Evolutionary conservation across 2,113 vertebrate species (phyloP).

Genomic region (Theropithecus gelada): DNA sequence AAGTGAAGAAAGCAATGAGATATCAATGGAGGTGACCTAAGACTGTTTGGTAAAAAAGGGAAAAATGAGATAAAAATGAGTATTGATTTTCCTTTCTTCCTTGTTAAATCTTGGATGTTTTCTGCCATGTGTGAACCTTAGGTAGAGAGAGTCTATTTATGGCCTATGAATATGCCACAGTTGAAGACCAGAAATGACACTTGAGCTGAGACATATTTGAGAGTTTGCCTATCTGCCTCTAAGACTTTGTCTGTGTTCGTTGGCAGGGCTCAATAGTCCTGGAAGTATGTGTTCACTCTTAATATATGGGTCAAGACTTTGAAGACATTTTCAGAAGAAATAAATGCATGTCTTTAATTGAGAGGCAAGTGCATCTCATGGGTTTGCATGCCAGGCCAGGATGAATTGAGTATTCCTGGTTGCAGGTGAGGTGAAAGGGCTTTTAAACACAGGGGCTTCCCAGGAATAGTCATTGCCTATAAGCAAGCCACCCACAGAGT

Average conservation of each 20-base stretch:
- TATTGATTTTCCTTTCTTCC: not conserved
- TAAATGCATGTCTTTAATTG: not conserved
- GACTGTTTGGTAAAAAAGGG: not conserved
- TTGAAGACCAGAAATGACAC: not conserved
- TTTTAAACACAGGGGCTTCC: not conserved
- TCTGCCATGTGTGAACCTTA: not conserved
- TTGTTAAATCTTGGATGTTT: not conserved
- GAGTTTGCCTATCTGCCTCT: not conserved
- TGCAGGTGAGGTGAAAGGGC: not conserved
- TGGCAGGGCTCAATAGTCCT: not conserved
- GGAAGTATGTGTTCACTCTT: not conserved
- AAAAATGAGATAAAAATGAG: not conserved
- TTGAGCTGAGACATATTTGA: not conserved
- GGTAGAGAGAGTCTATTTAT: not conserved
- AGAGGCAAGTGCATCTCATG: not conserved
- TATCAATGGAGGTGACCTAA: not conserved
- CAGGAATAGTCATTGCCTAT: not conserved
- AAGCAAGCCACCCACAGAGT: not conserved
- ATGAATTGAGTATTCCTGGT: not conserved
- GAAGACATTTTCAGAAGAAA: not conserved
- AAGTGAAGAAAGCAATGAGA: not conserved
- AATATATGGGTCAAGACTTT: not conserved
- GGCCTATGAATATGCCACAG: accelerated
- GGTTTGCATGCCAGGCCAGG: not conserved
- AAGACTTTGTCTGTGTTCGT: not conserved